Conservation (phyloP, 2,797 vertebrate species). For the Pseudochaenichthys georgianus region DNA sequence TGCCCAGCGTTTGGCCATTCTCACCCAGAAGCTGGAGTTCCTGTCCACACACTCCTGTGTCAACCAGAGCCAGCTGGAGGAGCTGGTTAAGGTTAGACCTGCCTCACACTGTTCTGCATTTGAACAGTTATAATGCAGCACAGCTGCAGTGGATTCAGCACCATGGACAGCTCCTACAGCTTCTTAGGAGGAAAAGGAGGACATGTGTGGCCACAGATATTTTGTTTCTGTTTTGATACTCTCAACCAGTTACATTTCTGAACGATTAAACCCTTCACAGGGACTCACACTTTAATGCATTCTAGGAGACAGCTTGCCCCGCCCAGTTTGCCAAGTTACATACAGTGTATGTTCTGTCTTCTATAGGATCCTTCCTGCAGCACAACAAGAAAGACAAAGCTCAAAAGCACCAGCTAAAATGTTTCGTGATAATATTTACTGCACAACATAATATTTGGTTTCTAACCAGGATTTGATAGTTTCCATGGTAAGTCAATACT, state of each 20-base stretch:
- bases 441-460: background rate
- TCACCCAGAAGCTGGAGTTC: constrained; percentile 94
- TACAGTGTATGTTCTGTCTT: constrained; percentile 19
- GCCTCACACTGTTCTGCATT: background rate
- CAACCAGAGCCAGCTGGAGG: constrained; percentile 93
- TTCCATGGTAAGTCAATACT: background rate
- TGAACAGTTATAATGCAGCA: background rate
- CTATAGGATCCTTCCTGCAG: background rate
- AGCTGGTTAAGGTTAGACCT: constrained; percentile 92
- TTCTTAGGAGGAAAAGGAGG: background rate
- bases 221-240: constrained; percentile 4
- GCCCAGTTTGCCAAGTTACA: background rate
- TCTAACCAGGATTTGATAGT: background rate
- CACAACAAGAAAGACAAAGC: background rate
- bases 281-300: background rate
- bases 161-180: constrained; percentile 75
- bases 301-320: background rate
- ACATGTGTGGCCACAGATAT: background rate
- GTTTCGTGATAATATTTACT: background rate
- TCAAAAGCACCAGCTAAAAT: constrained; percentile 1
- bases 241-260: background rate
- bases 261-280: background rate
- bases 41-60: constrained; percentile 93
- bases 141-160: constrained; percentile 63
- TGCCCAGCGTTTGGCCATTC: constrained; percentile 91